Evolutionary conservation across 2,888 invertebrate species (phyloP), one percentile per base, ranked within the genome.

Genomic region (Agonopterix heracliana): DNA sequence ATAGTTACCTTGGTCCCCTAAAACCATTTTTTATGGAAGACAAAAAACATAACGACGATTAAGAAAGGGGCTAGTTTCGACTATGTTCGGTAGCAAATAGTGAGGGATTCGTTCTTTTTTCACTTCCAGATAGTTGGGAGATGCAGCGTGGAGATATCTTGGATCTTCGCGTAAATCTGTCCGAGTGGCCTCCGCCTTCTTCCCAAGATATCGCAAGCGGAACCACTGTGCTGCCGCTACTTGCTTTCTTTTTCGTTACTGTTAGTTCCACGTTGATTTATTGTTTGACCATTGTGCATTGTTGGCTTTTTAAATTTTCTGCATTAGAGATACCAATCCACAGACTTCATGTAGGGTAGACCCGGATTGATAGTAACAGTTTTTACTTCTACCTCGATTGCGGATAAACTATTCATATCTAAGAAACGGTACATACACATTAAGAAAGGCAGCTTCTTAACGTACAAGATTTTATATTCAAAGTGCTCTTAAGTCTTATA

Each of bases 161-260:
- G 57, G 64, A 66, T 71, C 66, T 54, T 61, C 64, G 57, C 77
- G 81, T 81, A 81, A 82, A 81, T 81, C 79, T 81, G 68, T 70
- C 71, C 64, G 63, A 63, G 58, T 57, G 56, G 54, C 54, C 59
- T 14, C 58, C 56, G 63, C 56, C 55, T 47, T 9, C 8, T 10
- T 12, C 5, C 10, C 38, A 5, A 41, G 41, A 41, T 41, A 41
- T 41, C 41, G 41, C 38, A 11, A 36, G 14, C 36, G 46, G 34
- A 36, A 13, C 26, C 34, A 41, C 59, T 57, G 52, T 54, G 56
- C 51, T 52, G 59, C 53, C 56, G 54, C 47, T 62, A 62, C 62
- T 68, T 60, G 63, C 63, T 63, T 72, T 68, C 66, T 66, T 68
- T 66, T 64, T 62, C 59, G 55, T 55, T 54, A 60, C 59, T 55